These are phyloP conservation scores for Ptychobarbus kaznakovi DNA, from an alignment of 2,797 vertebrate genomes.

Conservation along the genomic window DNA sequence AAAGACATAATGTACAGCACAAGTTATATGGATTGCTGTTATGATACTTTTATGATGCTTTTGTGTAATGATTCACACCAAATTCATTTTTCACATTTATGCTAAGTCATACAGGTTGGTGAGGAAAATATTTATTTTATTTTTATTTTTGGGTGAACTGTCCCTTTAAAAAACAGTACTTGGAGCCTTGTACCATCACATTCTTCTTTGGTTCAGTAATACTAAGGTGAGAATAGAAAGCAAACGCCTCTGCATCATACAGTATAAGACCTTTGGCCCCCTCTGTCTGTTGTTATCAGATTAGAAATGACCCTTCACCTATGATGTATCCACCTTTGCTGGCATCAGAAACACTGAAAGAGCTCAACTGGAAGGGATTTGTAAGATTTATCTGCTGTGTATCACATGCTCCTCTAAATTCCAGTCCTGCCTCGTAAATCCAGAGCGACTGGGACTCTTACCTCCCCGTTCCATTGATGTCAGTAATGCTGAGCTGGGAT, in stretches of 20 bases:
- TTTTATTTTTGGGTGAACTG: not conserved
- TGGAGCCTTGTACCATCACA: slow-evolving; percentile 5
- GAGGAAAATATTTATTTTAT: not conserved
- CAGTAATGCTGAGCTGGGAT: slow-evolving; percentile 58
- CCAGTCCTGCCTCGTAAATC: slow-evolving; percentile 50
- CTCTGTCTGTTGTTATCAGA: slow-evolving; percentile 2
- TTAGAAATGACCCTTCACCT: slow-evolving; percentile 13
- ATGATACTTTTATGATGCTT: not conserved
- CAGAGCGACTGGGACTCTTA: slow-evolving; percentile 58
- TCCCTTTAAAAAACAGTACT: not conserved
- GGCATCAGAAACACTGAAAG: not conserved
- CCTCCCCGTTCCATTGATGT: slow-evolving; percentile 61
- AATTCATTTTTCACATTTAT: not conserved
- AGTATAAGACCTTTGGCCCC: not conserved
- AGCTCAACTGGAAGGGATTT: slow-evolving; percentile 11
- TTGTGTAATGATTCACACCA: not conserved
- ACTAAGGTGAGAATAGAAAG: slow-evolving; percentile 8
- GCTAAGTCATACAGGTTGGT: not conserved
- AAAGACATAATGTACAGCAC: not conserved
- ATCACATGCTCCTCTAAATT: slow-evolving; percentile 45
- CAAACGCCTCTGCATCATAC: not conserved
- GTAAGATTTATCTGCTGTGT: slow-evolving; percentile 25
- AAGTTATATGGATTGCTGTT: not conserved
- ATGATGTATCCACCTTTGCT: not conserved
- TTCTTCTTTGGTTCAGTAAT: slow-evolving; percentile 22